Evolutionary conservation across 2,888 invertebrate genomes (phyloP), one percentile per base, ranked within the genome.

Genomic region (Drosophila barbarae): DNA sequence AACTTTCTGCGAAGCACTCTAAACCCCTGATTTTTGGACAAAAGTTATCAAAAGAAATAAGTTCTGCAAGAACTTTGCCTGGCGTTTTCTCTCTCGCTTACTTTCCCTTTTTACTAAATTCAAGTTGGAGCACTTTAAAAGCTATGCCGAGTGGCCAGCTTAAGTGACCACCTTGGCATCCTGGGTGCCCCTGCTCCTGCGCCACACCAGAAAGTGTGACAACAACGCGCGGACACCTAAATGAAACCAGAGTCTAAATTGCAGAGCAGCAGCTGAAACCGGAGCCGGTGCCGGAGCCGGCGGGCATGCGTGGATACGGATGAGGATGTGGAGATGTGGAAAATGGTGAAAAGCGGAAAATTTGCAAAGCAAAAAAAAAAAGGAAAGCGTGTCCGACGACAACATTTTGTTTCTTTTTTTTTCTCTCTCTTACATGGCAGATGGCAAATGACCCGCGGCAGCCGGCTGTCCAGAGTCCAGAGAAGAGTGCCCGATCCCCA

Each of bases 261-360:
- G 60, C 36, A 60, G 50, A 42, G 21, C 35, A 35, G 28, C 58
- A 42, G 58, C 28, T 51, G 18, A 38, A 54, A 61, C 21, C 61
- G 50, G 32, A 61, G 36, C 32, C 12, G 28, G 32, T 15, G 21
- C 38, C 21, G 21, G 21, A 21, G 53, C 55, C 42, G 58, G 50
- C 76, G 55, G 65, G 55, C 58, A 69, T 51, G 50, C 36, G 58
- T 52, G 42, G 52, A 30, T 15, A 28, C n/a, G 34, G 21, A 21
- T 49, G 49, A 23, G 21, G 49, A 56, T 30, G 55, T 36, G 21
- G 18, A 18, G 47, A 56, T 30, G 55, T 38, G 51, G 54, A 23
- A 30, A 51, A 13, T 50, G 15, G 18, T 13, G 34, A n/a, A 55
- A 28, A 50, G 54, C 54, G 55, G 15, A 51, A 46, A 47, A 47